Percentiles rank a stretch among this genome's conserved stretches.
Conservation (phyloP, 2,113 vertebrate species). For the Dolichotis patagonum region DNA sequence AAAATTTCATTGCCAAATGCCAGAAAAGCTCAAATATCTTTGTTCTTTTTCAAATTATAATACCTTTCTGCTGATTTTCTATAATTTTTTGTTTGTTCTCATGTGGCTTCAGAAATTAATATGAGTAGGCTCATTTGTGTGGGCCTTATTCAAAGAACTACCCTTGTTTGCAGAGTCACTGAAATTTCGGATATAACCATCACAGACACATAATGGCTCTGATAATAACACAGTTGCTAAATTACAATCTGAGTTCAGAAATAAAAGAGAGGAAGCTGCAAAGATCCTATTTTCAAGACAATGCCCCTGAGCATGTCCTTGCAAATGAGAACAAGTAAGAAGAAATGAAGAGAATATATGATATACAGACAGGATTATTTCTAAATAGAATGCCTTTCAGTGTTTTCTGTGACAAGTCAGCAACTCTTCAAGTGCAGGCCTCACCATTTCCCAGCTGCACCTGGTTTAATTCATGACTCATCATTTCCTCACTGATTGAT, state of each 20-base stretch:
- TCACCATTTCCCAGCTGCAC: conserved; percentile 59
- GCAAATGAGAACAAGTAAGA: conserved; percentile 61
- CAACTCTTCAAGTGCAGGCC: conserved; percentile 57
- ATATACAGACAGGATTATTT: conserved; percentile 69
- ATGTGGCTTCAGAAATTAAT: conserved; percentile 20
- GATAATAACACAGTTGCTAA: conserved; percentile 70
- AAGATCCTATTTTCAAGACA: conserved; percentile 69
- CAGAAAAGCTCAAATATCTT: conserved; percentile 61
- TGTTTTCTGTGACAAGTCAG: conserved; percentile 71
- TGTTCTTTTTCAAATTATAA: conserved; percentile 22
- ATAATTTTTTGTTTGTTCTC: conserved; percentile 15
- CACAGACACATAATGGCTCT: conserved; percentile 56
- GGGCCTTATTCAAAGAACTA: conserved; percentile 38
- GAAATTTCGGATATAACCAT: not conserved
- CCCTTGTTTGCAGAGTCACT: conserved; percentile 34
- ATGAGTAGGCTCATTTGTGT: not conserved
- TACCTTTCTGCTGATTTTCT: not conserved
- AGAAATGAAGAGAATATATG: conserved; percentile 65
- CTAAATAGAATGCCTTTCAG: conserved; percentile 70
- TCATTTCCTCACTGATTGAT: not conserved
- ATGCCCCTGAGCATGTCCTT: conserved; percentile 76
- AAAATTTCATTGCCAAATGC: conserved; percentile 39
- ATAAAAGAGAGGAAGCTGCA: conserved; percentile 75
- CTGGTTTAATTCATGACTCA: conserved; percentile 33
- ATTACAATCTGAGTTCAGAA: conserved; percentile 64